A percentile compares a stretch with the other conserved stretches of the same genome.
phyloP scores from a whole-genome alignment of 2,797 vertebrate genomes.

The Orientallactaga sibirica region DNA sequence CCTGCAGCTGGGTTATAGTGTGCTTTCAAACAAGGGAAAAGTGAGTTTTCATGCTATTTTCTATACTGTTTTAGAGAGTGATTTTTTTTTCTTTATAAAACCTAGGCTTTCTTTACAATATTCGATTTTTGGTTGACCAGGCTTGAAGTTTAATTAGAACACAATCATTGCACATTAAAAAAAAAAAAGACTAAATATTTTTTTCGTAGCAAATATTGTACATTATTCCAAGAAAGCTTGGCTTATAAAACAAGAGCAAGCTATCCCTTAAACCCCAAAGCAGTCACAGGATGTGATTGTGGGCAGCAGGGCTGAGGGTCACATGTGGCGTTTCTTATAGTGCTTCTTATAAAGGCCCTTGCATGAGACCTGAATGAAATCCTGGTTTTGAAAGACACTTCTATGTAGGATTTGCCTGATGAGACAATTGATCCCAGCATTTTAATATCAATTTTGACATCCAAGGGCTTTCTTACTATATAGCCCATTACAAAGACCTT shows the following conservation, averaged over 20 bases:
- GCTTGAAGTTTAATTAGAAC: slow-evolving; percentile 36
- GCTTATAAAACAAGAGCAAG: not conserved
- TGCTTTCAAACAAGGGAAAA: not conserved
- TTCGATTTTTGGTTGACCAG: slow-evolving; percentile 4
- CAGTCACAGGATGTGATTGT: accelerated
- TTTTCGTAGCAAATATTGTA: accelerated
- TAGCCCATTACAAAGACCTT: not conserved
- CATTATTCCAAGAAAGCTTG: slow-evolving; percentile 13
- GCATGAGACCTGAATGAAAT: no score
- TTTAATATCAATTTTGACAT: not conserved
- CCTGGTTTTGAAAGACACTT: not conserved
- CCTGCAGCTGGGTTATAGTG: not conserved
- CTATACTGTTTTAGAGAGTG: not conserved
- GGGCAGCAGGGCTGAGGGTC: not conserved
- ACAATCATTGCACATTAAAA: not conserved
- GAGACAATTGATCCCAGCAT: not conserved
- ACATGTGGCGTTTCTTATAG: accelerated
- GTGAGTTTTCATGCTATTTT: accelerated
- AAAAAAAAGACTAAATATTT: not conserved
- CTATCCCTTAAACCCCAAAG: not conserved
- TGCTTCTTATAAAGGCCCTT: not conserved
- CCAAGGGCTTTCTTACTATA: not conserved
- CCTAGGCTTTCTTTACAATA: not conserved
- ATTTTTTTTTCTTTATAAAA: not conserved
- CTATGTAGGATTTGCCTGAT: not conserved